A percentile compares a stretch with the other conserved stretches of the same genome.
Evolutionary conservation across 2,888 invertebrate species (phyloP).

Genomic region (Pollenia angustigena): DNA sequence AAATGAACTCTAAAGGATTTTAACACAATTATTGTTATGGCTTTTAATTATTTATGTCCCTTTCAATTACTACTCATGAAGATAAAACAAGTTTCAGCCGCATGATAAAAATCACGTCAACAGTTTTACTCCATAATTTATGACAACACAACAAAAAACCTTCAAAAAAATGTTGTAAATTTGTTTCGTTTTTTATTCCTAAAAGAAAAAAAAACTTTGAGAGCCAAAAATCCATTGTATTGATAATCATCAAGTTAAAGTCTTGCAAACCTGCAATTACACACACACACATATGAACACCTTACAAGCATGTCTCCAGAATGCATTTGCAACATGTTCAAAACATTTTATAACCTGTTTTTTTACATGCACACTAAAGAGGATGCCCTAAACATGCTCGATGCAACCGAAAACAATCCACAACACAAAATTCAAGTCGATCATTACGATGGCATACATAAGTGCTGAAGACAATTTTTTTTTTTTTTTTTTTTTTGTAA

Average conservation of each 20-base stretch:
- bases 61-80: constrained; percentile 4
- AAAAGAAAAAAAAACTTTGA: background rate
- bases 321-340: constrained; percentile 33
- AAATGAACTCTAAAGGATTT: constrained; percentile 20
- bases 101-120: constrained; percentile 33
- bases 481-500: constrained; percentile 5
- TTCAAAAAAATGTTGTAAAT: constrained; percentile 43
- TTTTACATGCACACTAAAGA: constrained; percentile 6
- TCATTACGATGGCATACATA: background rate
- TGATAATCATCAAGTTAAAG: constrained; percentile 36
- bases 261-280: constrained; percentile 36
- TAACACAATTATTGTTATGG: constrained; percentile 2
- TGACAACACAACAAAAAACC: constrained; percentile 31
- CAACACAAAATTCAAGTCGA: constrained; percentile 2
- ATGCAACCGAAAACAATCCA: background rate
- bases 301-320: constrained; percentile 36
- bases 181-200: constrained; percentile 24
- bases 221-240: background rate
- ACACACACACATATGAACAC: background rate
- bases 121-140: constrained; percentile 30
- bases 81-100: constrained; percentile 13
- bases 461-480: background rate
- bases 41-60: constrained; percentile 10
- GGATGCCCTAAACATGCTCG: constrained; percentile 52
- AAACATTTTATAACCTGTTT: constrained; percentile 48